These are phyloP conservation scores for Paracentrotus lividus DNA, from an alignment of 53 echinoderm and acorn worm species.

Conservation along the genomic window DNA sequence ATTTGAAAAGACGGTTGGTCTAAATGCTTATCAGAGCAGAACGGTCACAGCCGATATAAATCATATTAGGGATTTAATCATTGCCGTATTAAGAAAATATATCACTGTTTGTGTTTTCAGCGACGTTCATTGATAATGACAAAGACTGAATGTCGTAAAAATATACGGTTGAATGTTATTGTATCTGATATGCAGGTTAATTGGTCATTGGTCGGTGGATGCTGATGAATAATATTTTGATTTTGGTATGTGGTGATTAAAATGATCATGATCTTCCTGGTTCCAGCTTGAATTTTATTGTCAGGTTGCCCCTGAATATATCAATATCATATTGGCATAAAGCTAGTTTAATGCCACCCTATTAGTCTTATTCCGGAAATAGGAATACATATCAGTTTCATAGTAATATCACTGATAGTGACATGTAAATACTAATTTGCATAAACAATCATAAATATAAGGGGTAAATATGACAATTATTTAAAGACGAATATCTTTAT, in stretches of 20 bases:
- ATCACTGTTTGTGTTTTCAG: conserved; percentile 35
- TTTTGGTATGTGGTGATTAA: neutral
- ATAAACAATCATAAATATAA: too few relatives aligned
- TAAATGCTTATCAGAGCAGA: conserved; percentile 22
- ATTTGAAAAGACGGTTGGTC: conserved; percentile 34
- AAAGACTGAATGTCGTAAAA: neutral
- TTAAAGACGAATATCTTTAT: neutral
- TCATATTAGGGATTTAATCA: conserved; percentile 46
- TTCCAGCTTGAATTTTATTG: neutral
- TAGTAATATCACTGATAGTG: too few relatives aligned
- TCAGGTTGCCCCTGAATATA: neutral
- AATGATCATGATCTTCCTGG: neutral
- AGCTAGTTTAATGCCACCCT: neutral
- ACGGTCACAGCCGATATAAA: conserved; percentile 26
- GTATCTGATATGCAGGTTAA: neutral
- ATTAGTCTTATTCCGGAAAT: too few relatives aligned
- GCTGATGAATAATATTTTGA: neutral
- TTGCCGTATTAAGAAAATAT: neutral
- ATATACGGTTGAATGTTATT: neutral
- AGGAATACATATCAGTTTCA: too few relatives aligned
- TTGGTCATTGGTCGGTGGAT: neutral
- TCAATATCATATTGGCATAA: too few relatives aligned
- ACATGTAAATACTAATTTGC: neutral
- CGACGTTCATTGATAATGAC: neutral
- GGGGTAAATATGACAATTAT: too few relatives aligned